Evolutionary conservation across 2,113 vertebrate genomes (phyloP).

Genomic region (Muntiacus muntjak): DNA sequence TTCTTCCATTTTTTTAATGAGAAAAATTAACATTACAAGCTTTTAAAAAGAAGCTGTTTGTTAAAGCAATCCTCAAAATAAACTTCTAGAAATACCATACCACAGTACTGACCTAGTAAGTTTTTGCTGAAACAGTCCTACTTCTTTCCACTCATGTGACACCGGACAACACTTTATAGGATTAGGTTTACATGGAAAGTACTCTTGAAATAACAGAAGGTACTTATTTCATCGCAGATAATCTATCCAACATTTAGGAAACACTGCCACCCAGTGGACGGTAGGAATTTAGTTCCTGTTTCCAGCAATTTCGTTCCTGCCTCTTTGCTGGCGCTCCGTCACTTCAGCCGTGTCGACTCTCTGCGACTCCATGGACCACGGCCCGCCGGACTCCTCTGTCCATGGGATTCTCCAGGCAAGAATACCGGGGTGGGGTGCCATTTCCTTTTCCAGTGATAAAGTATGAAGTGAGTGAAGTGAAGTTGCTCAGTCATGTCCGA

Average conservation of each 20-base stretch:
- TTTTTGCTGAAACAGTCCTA: background rate
- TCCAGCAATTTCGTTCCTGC: background rate
- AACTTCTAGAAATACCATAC: slow-evolving; percentile 25
- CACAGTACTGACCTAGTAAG: background rate
- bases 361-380: background rate
- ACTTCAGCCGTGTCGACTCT: background rate
- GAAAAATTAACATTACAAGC: background rate
- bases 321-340: too few relatives aligned
- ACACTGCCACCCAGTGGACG: slow-evolving; percentile 60
- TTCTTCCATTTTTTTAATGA: background rate
- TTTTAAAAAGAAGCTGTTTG: slow-evolving; percentile 8
- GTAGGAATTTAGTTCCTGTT: background rate
- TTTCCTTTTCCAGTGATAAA: background rate
- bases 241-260: background rate
- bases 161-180: background rate
- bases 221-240: background rate
- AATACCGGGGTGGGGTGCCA: background rate
- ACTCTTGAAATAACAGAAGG: slow-evolving; percentile 22
- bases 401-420: background rate
- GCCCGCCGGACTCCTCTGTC: background rate
- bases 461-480: background rate
- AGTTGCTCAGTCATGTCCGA: background rate
- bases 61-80: background rate
- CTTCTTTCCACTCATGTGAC: slow-evolving; percentile 41
- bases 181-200: slow-evolving; percentile 37